Percentiles rank a stretch among this genome's conserved stretches.
Evolutionary conservation across 2,797 vertebrate genomes (phyloP).

Genomic region (Paedocypris micromegethes): DNA sequence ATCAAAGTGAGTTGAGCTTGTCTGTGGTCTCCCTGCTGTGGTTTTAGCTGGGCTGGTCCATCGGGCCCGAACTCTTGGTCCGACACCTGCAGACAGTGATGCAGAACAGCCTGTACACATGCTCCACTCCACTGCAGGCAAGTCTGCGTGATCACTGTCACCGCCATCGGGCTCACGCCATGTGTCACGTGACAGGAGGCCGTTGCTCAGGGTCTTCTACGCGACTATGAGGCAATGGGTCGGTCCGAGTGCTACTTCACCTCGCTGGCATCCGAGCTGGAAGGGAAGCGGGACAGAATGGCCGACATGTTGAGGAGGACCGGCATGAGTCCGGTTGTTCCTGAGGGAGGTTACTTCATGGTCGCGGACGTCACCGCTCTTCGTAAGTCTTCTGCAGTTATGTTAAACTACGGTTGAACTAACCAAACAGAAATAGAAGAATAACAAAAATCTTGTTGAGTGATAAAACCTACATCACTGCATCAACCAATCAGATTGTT

Average conservation of each 20-base stretch:
- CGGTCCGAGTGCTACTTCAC: constrained; percentile 87
- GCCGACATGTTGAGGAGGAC: constrained; percentile 71
- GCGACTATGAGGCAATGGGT: constrained; percentile 78
- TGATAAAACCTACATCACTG: no score
- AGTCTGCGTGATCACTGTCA: constrained; percentile 5
- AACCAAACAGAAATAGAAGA: no score
- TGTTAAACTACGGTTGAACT: background rate
- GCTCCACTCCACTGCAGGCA: constrained; percentile 88
- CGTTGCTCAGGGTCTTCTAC: constrained; percentile 78
- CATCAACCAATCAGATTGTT: background rate
- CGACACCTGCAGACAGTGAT: constrained; percentile 93
- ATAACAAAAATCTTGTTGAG: no score
- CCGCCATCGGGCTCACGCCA: background rate
- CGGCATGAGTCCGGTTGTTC: constrained; percentile 83
- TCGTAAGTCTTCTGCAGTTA: constrained; percentile 63
- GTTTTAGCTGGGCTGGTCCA: constrained; percentile 89
- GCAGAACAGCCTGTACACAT: constrained; percentile 85
- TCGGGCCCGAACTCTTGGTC: constrained; percentile 84
- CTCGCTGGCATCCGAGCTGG: constrained; percentile 78
- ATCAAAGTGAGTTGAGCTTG: background rate
- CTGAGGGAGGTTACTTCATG: constrained; percentile 96
- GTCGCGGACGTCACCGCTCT: constrained; percentile 80
- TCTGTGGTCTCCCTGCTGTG: constrained; percentile 9
- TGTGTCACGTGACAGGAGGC: constrained; percentile 74
- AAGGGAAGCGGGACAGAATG: constrained; percentile 83